Evolutionary conservation across 2,113 vertebrate species (phyloP).

Genomic region (Vidua chalybeata): DNA sequence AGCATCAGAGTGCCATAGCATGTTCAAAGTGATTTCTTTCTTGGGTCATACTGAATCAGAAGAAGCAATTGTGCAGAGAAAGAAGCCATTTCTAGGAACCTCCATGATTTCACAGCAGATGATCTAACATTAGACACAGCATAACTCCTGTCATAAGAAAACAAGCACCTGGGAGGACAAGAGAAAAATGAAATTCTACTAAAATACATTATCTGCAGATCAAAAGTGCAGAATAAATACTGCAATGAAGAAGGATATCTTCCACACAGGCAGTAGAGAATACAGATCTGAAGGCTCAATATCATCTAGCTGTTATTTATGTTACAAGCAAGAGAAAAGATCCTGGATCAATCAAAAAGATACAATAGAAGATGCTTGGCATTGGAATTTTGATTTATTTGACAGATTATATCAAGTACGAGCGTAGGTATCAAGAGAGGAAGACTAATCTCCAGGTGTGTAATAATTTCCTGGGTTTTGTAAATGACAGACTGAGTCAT

Average conservation of each 20-base stretch:
- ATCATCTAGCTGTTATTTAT: neutral
- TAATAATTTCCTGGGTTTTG: neutral
- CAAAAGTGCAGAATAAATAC: neutral
- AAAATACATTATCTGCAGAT: neutral
- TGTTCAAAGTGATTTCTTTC: neutral
- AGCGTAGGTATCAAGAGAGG: neutral
- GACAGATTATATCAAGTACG: neutral
- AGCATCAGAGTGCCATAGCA: neutral
- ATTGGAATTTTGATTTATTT: neutral
- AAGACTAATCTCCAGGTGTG: neutral
- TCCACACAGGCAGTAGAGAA: neutral
- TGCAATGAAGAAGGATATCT: neutral
- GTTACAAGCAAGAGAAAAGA: neutral
- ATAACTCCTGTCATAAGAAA: neutral
- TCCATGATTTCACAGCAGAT: neutral
- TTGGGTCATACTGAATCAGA: neutral
- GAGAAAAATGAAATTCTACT: neutral
- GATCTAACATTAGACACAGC: neutral
- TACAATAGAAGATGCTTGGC: neutral
- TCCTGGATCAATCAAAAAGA: neutral
- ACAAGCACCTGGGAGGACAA: neutral
- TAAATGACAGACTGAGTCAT: neutral
- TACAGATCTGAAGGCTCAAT: neutral
- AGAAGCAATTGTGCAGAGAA: neutral
- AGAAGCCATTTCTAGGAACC: neutral